Conservation (phyloP, 2,888 invertebrate genomes). For the Eristalis tenax region DNA sequence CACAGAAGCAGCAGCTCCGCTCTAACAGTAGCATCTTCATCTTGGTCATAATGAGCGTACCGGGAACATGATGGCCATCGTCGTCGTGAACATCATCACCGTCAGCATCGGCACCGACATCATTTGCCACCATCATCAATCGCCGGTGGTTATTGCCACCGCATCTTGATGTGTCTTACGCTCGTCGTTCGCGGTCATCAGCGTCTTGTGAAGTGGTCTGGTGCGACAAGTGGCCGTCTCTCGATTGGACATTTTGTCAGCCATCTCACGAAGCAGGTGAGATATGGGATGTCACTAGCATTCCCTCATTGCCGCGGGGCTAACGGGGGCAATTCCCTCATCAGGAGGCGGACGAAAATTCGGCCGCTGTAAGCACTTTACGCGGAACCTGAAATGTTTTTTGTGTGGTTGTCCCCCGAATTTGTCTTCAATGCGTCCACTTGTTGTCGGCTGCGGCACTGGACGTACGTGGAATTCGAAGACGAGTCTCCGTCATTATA, state of each 20-base stretch:
- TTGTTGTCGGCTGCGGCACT: slow-evolving; percentile 41
- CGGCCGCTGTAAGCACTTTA: slow-evolving; percentile 43
- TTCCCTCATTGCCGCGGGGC: background rate
- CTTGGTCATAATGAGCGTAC: slow-evolving; percentile 51
- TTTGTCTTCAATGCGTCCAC: slow-evolving; percentile 41
- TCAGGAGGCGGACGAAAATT: slow-evolving; percentile 22
- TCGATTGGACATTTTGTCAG: slow-evolving; percentile 68
- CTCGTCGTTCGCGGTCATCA: slow-evolving; percentile 42
- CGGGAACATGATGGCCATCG: slow-evolving; percentile 35
- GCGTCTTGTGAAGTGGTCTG: slow-evolving; percentile 57
- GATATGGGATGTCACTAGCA: slow-evolving; percentile 41
- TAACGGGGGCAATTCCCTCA: background rate
- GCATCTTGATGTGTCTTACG: slow-evolving; percentile 60
- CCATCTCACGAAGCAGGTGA: slow-evolving; percentile 66
- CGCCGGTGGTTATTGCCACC: slow-evolving; percentile 43
- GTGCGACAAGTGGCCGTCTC: slow-evolving; percentile 63
- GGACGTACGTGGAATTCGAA: slow-evolving; percentile 43
- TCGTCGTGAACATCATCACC: slow-evolving; percentile 22
- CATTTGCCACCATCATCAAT: slow-evolving; percentile 54
- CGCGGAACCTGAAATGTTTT: slow-evolving; percentile 38
- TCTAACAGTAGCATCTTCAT: slow-evolving; percentile 58
- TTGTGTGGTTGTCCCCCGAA: slow-evolving; percentile 1
- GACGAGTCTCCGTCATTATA: slow-evolving; percentile 22
- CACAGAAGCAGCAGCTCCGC: slow-evolving; percentile 23
- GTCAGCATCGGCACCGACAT: slow-evolving; percentile 22